Conservation (phyloP, 2,888 invertebrate species). For the Cosmia pyralina region DNA sequence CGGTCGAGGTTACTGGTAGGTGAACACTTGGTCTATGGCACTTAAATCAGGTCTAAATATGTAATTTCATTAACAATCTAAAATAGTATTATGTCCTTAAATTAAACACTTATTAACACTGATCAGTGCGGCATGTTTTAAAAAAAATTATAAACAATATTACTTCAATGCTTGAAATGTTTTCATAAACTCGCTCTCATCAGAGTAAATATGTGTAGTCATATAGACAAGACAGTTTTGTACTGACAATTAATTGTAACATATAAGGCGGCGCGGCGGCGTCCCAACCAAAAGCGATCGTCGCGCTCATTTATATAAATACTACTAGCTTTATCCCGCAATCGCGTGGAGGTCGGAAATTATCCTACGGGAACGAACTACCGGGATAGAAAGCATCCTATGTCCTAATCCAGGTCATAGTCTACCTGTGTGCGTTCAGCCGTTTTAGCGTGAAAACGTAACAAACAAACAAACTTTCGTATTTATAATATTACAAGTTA, state of each 20-base stretch:
- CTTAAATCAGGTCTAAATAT: conserved; percentile 6
- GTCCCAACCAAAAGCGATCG: too few relatives aligned
- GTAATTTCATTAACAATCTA: conserved; percentile 9
- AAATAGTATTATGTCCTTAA: conserved; percentile 1
- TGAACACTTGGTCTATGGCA: conserved; percentile 26
- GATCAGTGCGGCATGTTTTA: background rate
- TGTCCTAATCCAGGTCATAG: too few relatives aligned
- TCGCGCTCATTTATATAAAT: too few relatives aligned
- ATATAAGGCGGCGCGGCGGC: background rate
- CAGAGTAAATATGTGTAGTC: background rate
- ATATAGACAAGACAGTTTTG: conserved; percentile 17
- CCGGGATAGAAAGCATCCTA: too few relatives aligned
- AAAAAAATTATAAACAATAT: background rate
- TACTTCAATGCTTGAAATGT: background rate
- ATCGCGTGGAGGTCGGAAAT: too few relatives aligned
- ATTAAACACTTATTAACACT: conserved; percentile 11
- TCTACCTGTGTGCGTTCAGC: too few relatives aligned
- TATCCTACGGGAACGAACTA: too few relatives aligned
- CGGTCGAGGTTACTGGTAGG: background rate
- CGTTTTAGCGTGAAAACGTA: too few relatives aligned
- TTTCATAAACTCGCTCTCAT: background rate
- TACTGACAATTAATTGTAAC: conserved; percentile 10
- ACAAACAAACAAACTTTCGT: too few relatives aligned
- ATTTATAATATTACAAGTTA: too few relatives aligned
- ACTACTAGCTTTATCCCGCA: too few relatives aligned